Evolutionary conservation across 2,113 vertebrate genomes (phyloP).

Genomic region (Thunnus maccoyii): DNA sequence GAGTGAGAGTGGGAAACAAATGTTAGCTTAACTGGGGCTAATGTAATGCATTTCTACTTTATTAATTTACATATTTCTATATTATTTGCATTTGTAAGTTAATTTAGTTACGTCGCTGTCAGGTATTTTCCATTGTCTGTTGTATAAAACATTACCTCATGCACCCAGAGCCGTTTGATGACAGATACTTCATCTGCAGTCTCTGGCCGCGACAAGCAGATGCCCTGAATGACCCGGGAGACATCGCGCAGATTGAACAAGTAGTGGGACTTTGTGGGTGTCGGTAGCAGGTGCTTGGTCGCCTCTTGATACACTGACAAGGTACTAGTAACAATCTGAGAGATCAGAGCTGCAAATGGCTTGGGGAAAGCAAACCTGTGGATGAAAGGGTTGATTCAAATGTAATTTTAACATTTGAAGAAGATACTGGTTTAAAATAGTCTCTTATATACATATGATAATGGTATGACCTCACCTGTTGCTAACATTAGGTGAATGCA

Average conservation of each 20-base stretch:
- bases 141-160: slow-evolving; percentile 86
- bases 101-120: slow-evolving; percentile 2
- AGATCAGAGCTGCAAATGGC: slow-evolving; percentile 85
- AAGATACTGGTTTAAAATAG: too few relatives aligned
- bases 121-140: not conserved
- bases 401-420: not conserved
- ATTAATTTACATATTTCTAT: not conserved
- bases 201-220: slow-evolving; percentile 92
- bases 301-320: slow-evolving; percentile 90
- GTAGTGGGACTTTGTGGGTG: slow-evolving; percentile 93
- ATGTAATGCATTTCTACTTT: not conserved
- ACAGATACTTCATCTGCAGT: slow-evolving; percentile 82
- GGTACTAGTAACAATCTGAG: slow-evolving; percentile 88
- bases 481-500: too few relatives aligned
- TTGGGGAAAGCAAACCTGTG: slow-evolving; percentile 88
- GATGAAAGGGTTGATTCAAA: slow-evolving; percentile 21
- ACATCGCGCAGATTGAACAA: slow-evolving; percentile 94
- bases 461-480: too few relatives aligned
- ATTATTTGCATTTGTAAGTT: not conserved
- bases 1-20: not conserved
- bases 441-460: too few relatives aligned
- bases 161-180: slow-evolving; percentile 94
- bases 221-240: slow-evolving; percentile 93
- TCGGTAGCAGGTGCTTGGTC: slow-evolving; percentile 91
- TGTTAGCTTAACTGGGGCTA: not conserved